phyloP scores from a whole-genome alignment of 2,797 vertebrate species.

The Pseudochaenichthys georgianus region DNA sequence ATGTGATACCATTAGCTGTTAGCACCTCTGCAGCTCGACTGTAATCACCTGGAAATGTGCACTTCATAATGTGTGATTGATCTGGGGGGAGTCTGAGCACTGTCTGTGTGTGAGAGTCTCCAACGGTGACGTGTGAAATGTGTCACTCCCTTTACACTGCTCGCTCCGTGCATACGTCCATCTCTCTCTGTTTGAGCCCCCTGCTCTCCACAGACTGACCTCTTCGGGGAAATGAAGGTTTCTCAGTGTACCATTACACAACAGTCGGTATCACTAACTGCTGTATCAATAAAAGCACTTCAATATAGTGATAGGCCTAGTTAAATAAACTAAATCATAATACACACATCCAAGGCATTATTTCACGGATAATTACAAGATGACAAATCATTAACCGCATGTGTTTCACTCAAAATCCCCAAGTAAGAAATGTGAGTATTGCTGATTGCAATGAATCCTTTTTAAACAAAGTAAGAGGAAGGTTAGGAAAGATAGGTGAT shows the following conservation, averaged over 20 bases:
- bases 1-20: slow-evolving; percentile 45
- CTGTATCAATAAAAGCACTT: background rate
- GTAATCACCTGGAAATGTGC: slow-evolving; percentile 71
- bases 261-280: too few species aligned
- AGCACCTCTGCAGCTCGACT: slow-evolving; percentile 56
- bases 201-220: slow-evolving; percentile 7
- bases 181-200: slow-evolving; percentile 14
- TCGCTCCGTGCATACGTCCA: slow-evolving; percentile 36
- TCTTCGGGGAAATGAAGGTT: background rate
- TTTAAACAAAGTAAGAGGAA: background rate
- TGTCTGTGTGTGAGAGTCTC: slow-evolving; percentile 52
- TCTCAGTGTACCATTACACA: background rate
- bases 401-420: background rate
- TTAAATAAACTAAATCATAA: too few species aligned
- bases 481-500: background rate
- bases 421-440: background rate
- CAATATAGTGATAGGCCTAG: too few species aligned
- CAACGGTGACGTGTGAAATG: slow-evolving; percentile 75
- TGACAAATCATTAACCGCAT: background rate
- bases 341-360: too few species aligned
- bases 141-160: slow-evolving; percentile 63
- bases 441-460: background rate
- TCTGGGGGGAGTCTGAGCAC: slow-evolving; percentile 57
- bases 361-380: background rate
- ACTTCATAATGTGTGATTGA: slow-evolving; percentile 49